A percentile compares a stretch with the other conserved stretches of the same genome.
These are phyloP conservation scores for Tetragnatha montana DNA, from an alignment of 2,888 invertebrate species.

Conservation along the genomic window DNA sequence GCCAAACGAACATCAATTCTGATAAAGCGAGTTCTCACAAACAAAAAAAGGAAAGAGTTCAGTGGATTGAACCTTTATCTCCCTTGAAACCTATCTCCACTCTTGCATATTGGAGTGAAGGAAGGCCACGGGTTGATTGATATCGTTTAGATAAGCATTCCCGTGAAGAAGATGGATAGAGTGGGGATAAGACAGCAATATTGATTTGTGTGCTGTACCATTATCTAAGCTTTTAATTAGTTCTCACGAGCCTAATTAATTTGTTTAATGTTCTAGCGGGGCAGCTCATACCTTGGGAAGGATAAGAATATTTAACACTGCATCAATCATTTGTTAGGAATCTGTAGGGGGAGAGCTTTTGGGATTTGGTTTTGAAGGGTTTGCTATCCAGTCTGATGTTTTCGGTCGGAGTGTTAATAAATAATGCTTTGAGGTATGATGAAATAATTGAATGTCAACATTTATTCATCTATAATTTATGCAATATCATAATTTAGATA, in stretches of 20 bases:
- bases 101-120: not conserved
- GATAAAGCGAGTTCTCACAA: no score
- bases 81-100: constrained; percentile 1
- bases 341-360: not conserved
- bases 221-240: constrained; percentile 50
- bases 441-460: no score
- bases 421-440: not conserved
- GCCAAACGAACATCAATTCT: no score
- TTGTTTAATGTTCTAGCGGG: constrained; percentile 41
- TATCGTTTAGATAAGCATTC: constrained; percentile 22
- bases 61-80: not conserved
- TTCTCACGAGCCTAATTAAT: constrained; percentile 37
- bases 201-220: constrained; percentile 36
- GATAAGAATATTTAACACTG: constrained; percentile 38
- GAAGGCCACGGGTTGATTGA: constrained; percentile 13
- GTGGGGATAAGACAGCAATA: constrained; percentile 21
- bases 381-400: not conserved
- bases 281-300: constrained; percentile 11
- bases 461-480: no score
- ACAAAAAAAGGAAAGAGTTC: not conserved
- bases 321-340: constrained; percentile 31
- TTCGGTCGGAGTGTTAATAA: not conserved
- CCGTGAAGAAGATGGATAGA: constrained; percentile 38
- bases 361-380: not conserved
- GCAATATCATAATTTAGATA: no score